Percentiles rank a stretch among this genome's conserved stretches.
phyloP scores from a whole-genome alignment of 2,888 invertebrate species.

The Macroteleia sp. region DNA sequence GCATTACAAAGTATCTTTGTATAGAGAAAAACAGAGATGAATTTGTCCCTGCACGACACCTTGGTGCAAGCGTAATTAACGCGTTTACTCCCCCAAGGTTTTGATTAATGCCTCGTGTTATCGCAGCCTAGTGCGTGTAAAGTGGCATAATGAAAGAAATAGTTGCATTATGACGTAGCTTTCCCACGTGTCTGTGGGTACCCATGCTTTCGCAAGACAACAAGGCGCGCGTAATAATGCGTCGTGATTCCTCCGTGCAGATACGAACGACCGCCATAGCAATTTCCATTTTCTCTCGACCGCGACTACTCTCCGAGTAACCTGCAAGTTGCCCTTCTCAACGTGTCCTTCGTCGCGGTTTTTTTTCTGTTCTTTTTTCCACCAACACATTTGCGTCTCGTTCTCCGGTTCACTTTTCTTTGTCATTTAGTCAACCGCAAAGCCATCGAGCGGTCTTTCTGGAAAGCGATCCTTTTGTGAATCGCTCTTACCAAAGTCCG shows the following conservation, averaged over 20 bases:
- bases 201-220: slow-evolving; percentile 13
- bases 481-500: neutral
- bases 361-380: too few species aligned
- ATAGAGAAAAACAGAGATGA: too few species aligned
- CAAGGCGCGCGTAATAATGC: slow-evolving; percentile 34
- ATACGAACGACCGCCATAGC: slow-evolving; percentile 20
- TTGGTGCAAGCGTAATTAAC: slow-evolving; percentile 36
- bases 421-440: slow-evolving; percentile 76
- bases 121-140: slow-evolving; percentile 21
- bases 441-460: slow-evolving; percentile 46
- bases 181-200: slow-evolving; percentile 45
- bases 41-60: slow-evolving; percentile 17
- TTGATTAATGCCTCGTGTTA: slow-evolving; percentile 37
- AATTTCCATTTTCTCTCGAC: slow-evolving; percentile 31
- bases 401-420: slow-evolving; percentile 38
- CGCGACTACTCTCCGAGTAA: too few species aligned
- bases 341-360: neutral
- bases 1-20: too few species aligned
- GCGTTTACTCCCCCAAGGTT: slow-evolving; percentile 26
- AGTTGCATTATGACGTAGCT: slow-evolving; percentile 22
- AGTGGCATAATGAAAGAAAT: slow-evolving; percentile 34
- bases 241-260: slow-evolving; percentile 16
- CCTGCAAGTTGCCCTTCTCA: neutral
- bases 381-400: neutral
- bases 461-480: neutral